phyloP scores from a whole-genome alignment of 2,888 invertebrate species.

The Drosophila meridionalis region DNA sequence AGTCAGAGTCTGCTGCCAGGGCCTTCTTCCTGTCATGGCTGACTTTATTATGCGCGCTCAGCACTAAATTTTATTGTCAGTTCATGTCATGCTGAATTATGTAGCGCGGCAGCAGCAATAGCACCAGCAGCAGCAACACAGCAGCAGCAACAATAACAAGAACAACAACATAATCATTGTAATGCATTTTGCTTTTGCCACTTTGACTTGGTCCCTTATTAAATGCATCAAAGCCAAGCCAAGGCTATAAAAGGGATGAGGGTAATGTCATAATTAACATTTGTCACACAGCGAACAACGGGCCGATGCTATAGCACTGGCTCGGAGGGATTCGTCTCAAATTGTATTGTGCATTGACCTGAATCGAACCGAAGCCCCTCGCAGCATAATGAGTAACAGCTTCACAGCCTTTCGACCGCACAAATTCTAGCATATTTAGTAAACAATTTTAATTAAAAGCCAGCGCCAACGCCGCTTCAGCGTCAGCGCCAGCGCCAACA shows the following conservation, averaged over 20 bases:
- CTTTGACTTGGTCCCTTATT: conserved; percentile 53
- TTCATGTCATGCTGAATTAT: conserved; percentile 84
- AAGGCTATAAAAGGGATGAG: neutral
- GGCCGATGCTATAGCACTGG: conserved; percentile 46
- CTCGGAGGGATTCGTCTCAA: conserved; percentile 45
- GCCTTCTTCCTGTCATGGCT: conserved; percentile 52
- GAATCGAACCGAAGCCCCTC: conserved; percentile 45
- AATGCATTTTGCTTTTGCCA: conserved; percentile 68
- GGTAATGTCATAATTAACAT: conserved; percentile 70
- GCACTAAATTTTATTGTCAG: conserved; percentile 85
- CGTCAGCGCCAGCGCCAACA: conserved; percentile 38
- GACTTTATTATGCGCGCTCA: conserved; percentile 83
- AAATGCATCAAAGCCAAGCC: conserved; percentile 59
- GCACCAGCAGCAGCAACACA: conserved; percentile 29
- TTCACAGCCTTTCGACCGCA: conserved; percentile 31
- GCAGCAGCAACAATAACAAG: conserved; percentile 1
- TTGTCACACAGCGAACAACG: conserved; percentile 62
- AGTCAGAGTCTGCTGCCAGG: conserved; percentile 35
- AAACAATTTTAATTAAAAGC: conserved; percentile 76
- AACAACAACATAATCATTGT: conserved; percentile 61
- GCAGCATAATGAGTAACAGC: conserved; percentile 25
- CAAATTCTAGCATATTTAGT: conserved; percentile 76
- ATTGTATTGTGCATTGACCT: conserved; percentile 74
- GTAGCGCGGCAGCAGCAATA: conserved; percentile 67
- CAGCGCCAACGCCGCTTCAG: conserved; percentile 31